A percentile compares a stretch with the other conserved stretches of the same genome.
Conservation (phyloP, 2,888 invertebrate species). For the Cheilosia scutellata region DNA sequence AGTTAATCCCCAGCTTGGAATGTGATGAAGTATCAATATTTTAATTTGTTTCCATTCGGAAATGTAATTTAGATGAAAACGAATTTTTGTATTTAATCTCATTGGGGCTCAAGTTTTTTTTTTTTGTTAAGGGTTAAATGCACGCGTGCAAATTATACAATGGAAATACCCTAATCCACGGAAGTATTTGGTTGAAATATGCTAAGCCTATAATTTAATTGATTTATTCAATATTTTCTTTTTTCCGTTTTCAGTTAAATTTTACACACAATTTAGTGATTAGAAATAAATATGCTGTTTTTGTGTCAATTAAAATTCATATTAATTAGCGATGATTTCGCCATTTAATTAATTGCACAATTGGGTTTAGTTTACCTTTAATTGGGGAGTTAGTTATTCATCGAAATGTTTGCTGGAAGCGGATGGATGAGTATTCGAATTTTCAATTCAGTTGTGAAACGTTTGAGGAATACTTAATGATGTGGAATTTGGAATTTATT, state of each 20-base stretch:
- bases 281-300: slow-evolving; percentile 25
- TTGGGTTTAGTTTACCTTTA: not conserved
- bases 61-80: slow-evolving; percentile 28
- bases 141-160: slow-evolving; percentile 8
- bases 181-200: slow-evolving; percentile 48
- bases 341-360: slow-evolving; percentile 58
- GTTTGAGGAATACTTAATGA: too few species aligned
- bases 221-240: slow-evolving; percentile 4
- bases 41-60: slow-evolving; percentile 20
- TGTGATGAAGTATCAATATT: slow-evolving; percentile 1
- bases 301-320: slow-evolving; percentile 35
- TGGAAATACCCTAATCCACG: slow-evolving; percentile 18
- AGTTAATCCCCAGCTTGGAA: not conserved
- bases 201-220: slow-evolving; percentile 30
- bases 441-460: too few species aligned
- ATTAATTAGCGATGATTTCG: slow-evolving; percentile 55
- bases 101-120: not conserved
- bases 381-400: not conserved
- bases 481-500: too few species aligned
- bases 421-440: too few species aligned
- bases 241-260: slow-evolving; percentile 1
- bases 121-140: not conserved
- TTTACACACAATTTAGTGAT: slow-evolving; percentile 31
- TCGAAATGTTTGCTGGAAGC: not conserved
- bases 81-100: not conserved